phyloP scores from a whole-genome alignment of 2,888 invertebrate genomes.

The Dryobota labecula region DNA sequence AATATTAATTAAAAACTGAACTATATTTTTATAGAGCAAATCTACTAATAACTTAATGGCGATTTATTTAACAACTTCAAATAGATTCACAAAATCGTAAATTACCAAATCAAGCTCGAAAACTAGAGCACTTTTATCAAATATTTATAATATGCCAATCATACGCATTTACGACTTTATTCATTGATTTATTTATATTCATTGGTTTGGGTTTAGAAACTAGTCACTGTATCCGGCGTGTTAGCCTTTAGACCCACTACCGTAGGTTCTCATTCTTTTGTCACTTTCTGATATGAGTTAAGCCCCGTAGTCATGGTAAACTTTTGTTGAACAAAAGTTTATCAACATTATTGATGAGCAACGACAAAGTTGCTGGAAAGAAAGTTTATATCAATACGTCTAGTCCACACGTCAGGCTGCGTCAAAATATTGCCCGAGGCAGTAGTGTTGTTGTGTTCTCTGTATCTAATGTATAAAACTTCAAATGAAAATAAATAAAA shows the following conservation, averaged over 20 bases:
- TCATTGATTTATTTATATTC: conserved; percentile 74
- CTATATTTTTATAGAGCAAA: conserved; percentile 47
- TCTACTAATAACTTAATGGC: conserved; percentile 55
- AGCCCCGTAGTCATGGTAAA: too few relatives aligned
- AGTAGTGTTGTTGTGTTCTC: too few relatives aligned
- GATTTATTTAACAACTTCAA: conserved; percentile 65
- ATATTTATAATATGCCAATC: conserved; percentile 76
- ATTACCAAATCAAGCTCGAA: conserved; percentile 67
- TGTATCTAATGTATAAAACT: too few relatives aligned
- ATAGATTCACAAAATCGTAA: conserved; percentile 69
- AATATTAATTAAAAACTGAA: conserved; percentile 56
- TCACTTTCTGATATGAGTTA: conserved; percentile 17
- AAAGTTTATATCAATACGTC: too few relatives aligned
- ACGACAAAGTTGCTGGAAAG: too few relatives aligned
- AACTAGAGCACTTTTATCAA: conserved; percentile 75
- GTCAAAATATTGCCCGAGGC: too few relatives aligned
- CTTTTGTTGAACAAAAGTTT: too few relatives aligned
- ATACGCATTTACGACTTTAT: conserved; percentile 75
- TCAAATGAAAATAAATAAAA: too few relatives aligned
- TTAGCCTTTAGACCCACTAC: conserved; percentile 47
- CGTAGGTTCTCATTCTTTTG: conserved; percentile 38
- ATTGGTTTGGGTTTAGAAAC: conserved; percentile 70
- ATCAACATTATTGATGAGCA: too few relatives aligned
- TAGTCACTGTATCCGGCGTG: conserved; percentile 69
- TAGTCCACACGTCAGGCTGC: too few relatives aligned